Evolutionary conservation across 2,888 invertebrate species (phyloP).

Genomic region (Netelia melanura): DNA sequence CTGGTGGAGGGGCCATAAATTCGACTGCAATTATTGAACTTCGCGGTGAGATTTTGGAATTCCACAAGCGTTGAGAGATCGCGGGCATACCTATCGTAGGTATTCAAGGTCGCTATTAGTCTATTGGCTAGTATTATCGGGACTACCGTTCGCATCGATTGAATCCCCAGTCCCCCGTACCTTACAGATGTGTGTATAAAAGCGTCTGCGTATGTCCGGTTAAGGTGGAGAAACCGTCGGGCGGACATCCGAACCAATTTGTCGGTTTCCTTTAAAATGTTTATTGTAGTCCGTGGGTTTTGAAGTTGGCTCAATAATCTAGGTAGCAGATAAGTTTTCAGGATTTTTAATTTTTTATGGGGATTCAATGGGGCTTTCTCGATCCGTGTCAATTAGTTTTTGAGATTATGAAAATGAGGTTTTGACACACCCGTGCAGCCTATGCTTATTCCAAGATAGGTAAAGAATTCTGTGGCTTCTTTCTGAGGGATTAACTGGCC

Average conservation of each 20-base stretch:
- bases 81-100: background rate
- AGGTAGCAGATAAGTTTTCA: slow-evolving; percentile 15
- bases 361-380: slow-evolving; percentile 45
- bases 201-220: slow-evolving; percentile 32
- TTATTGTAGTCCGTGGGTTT: background rate
- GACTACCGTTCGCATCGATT: background rate
- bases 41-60: background rate
- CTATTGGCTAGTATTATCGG: background rate
- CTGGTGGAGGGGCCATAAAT: slow-evolving; percentile 35
- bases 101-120: background rate
- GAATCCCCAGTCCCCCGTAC: slow-evolving; percentile 11
- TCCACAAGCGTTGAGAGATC: background rate
- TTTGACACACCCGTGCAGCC: background rate
- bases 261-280: slow-evolving; percentile 25
- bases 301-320: background rate
- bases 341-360: slow-evolving; percentile 23
- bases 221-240: background rate
- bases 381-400: background rate
- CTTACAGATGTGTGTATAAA: slow-evolving; percentile 5
- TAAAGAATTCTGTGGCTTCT: background rate
- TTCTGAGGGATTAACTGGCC: slow-evolving; percentile 42
- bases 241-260: slow-evolving; percentile 29
- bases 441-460: slow-evolving; percentile 3
- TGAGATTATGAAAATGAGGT: background rate
- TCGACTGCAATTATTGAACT: background rate